These are phyloP conservation scores for Alligator sinensis DNA, from an alignment of 2,113 vertebrate genomes.

Conservation along the genomic window DNA sequence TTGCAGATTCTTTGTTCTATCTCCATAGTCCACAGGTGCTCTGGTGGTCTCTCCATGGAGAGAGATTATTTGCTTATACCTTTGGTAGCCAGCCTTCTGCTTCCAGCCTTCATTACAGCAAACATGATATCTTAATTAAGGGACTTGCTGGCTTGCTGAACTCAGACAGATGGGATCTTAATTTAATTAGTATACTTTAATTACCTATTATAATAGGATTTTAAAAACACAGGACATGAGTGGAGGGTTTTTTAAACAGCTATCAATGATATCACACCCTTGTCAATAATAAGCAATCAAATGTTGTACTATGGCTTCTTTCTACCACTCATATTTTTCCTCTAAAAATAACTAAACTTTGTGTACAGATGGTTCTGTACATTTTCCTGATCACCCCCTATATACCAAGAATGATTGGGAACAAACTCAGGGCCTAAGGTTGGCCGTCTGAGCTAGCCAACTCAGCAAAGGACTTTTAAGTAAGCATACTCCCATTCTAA, in stretches of 20 bases:
- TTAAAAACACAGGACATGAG: slow-evolving; percentile 48
- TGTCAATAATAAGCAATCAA: neutral
- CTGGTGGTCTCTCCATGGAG: neutral
- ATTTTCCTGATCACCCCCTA: rapidly evolving
- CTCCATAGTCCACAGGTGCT: neutral
- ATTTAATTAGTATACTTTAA: slow-evolving; percentile 84
- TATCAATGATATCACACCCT: rapidly evolving
- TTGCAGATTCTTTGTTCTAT: neutral
- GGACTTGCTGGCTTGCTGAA: slow-evolving; percentile 73
- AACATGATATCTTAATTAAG: slow-evolving; percentile 73
- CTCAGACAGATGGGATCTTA: slow-evolving; percentile 81
- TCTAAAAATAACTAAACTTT: rapidly evolving
- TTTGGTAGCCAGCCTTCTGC: slow-evolving; percentile 29
- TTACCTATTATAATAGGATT: slow-evolving; percentile 74
- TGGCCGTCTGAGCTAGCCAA: neutral
- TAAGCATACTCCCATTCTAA: rapidly evolving
- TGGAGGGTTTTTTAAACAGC: slow-evolving; percentile 14
- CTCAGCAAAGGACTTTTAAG: neutral
- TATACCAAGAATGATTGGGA: neutral
- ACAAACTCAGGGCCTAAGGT: neutral
- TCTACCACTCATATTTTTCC: neutral
- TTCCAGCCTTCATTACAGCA: slow-evolving; percentile 66
- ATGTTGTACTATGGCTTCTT: neutral
- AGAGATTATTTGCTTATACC: neutral
- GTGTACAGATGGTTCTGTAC: neutral